These are phyloP conservation scores for Thysanoteuthis rhombus DNA, from an alignment of 2,888 invertebrate genomes.

Conservation along the genomic window DNA sequence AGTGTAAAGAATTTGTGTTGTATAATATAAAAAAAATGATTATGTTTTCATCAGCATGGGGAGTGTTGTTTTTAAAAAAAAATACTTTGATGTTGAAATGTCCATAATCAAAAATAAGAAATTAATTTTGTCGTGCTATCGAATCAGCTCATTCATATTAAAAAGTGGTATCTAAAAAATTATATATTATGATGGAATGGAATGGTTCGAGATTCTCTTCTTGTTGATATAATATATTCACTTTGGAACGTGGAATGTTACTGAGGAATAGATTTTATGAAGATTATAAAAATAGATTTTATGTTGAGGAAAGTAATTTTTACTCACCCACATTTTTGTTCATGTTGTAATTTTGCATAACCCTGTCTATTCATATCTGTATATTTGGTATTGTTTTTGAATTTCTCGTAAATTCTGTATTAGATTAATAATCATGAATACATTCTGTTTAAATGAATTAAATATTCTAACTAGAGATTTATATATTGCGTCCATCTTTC, in stretches of 20 bases:
- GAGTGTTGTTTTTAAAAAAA: no score
- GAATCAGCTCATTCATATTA: no score
- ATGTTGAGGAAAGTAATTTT: neutral
- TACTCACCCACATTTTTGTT: neutral
- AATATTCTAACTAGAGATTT: neutral
- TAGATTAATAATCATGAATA: neutral
- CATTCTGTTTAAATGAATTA: neutral
- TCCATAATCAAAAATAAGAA: no score
- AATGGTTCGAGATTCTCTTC: neutral
- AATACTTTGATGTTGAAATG: no score
- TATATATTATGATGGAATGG: neutral
- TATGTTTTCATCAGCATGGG: no score
- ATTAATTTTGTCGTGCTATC: no score
- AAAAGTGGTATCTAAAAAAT: neutral
- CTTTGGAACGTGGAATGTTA: neutral
- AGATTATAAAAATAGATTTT: neutral
- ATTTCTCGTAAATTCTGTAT: neutral
- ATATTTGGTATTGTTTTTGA: neutral
- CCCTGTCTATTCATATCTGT: neutral
- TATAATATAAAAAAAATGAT: no score
- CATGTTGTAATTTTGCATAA: no score
- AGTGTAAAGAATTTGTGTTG: no score
- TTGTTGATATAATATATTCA: no score
- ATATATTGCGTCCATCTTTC: neutral
- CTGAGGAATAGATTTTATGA: neutral